Conservation (phyloP, 2,888 invertebrate species). For the Oxycera nigricornis region DNA sequence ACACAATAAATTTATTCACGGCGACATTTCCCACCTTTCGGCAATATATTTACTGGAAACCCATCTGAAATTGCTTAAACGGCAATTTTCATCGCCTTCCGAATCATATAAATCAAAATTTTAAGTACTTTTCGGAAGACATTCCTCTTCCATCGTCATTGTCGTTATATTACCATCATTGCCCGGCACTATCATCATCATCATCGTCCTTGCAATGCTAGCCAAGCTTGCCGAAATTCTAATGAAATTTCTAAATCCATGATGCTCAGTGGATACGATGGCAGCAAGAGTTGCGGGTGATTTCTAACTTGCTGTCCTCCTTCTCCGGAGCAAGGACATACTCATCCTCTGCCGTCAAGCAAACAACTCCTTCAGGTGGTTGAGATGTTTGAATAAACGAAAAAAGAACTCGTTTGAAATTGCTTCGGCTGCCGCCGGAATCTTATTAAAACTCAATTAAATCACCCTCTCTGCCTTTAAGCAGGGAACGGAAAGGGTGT, state of each 20-base stretch:
- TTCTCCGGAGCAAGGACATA: not conserved
- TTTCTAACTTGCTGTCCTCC: not conserved
- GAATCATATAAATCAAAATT: conserved; percentile 35
- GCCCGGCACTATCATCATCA: conserved; percentile 6
- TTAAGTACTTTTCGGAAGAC: conserved; percentile 23
- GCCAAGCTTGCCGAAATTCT: conserved; percentile 15
- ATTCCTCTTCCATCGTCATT: not conserved
- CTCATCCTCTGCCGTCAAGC: not conserved
- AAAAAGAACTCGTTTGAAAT: conserved; percentile 41
- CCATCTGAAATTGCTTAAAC: conserved; percentile 26
- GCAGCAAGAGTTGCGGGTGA: not conserved
- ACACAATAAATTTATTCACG: conserved; percentile 22
- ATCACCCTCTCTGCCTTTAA: conserved; percentile 28
- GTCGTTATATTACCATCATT: conserved; percentile 3
- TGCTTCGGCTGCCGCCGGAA: conserved; percentile 43
- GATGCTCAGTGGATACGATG: not conserved
- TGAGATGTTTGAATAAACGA: conserved; percentile 11
- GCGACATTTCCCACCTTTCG: conserved; percentile 16
- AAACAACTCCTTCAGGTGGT: not conserved
- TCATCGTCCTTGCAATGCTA: not conserved
- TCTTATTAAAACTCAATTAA: conserved; percentile 48
- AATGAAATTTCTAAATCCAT: conserved; percentile 26
- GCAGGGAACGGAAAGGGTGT: not conserved
- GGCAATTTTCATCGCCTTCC: conserved; percentile 32
- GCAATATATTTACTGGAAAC: conserved; percentile 18